Evolutionary conservation across 2,888 invertebrate genomes (phyloP), one percentile per base, ranked within the genome.

Genomic region (Orchesellides sinensis): DNA sequence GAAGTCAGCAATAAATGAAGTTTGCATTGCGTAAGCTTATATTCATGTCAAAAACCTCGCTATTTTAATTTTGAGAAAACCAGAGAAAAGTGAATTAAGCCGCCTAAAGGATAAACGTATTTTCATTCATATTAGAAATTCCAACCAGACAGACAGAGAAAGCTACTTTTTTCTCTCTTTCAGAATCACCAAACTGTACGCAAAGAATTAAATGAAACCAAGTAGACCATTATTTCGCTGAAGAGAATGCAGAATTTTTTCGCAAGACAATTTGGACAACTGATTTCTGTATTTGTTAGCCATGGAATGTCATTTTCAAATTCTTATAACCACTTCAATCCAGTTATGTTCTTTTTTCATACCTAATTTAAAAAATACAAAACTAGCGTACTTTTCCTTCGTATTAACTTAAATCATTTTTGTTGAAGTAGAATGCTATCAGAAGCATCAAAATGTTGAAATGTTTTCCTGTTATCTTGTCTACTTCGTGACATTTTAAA

Each of bases 311-410:
- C 78, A 49, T 69, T 61, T 61, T 70, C 69, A 70, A 78, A 78
- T 72, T 79, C 65, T 65, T 72, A 79, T 79, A 72, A 79, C 72
- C 79, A n/a, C n/a, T n/a, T n/a, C n/a, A n/a, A n/a, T n/a, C n/a
- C n/a, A n/a, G n/a, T n/a, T n/a, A n/a, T n/a, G n/a, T n/a, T n/a
- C n/a, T n/a, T n/a, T n/a, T n/a, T n/a, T n/a, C n/a, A n/a, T n/a
- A n/a, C n/a, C n/a, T n/a, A n/a, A n/a, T n/a, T n/a, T n/a, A n/a
- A n/a, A n/a, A n/a, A 65, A 65, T 63, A 79, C n/a, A 27, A 78
- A 35, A 19, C 19, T 3, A 54, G 2, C 10, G 66, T n/a, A 12
- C 14, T 5, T 25, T n/a, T 27, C 25, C n/a, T n/a, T 29, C 6
- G 61, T 45, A 23, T 40, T 12, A 3, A 29, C 29, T 5, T 4